These are phyloP conservation scores for Parnassius mnemosyne DNA, from an alignment of 2,888 invertebrate genomes.

Conservation along the genomic window DNA sequence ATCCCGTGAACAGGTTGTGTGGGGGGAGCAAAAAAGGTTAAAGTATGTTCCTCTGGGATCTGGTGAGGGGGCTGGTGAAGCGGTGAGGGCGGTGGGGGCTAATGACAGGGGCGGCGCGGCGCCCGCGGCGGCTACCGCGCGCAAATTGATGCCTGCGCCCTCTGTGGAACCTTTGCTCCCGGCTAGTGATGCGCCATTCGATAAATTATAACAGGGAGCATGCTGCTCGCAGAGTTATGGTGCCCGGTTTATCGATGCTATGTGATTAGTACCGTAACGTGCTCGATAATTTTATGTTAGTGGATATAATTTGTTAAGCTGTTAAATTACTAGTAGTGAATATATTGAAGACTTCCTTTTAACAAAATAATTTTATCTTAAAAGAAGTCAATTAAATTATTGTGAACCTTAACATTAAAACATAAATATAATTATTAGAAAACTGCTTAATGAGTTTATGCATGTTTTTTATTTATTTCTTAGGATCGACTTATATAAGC, in stretches of 20 bases:
- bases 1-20: conserved; percentile 75
- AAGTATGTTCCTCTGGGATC: conserved; percentile 63
- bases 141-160: conserved; percentile 79
- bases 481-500: conserved; percentile 29
- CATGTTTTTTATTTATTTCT: too few species aligned
- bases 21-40: conserved; percentile 78
- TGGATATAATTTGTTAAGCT: neutral
- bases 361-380: too few species aligned
- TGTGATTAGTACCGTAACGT: conserved; percentile 10
- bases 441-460: too few species aligned
- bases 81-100: conserved; percentile 51
- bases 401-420: too few species aligned
- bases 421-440: too few species aligned
- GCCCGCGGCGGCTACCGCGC: conserved; percentile 78
- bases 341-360: too few species aligned
- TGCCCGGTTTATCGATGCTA: conserved; percentile 21
- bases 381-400: too few species aligned
- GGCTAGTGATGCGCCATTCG: conserved; percentile 74
- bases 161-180: conserved; percentile 76
- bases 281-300: conserved; percentile 11
- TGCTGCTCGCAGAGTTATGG: conserved; percentile 40
- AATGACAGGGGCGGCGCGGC: conserved; percentile 79
- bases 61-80: conserved; percentile 29
- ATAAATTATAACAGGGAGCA: conserved; percentile 67
- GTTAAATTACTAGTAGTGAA: too few species aligned